Evolutionary conservation across 2,888 invertebrate species (phyloP), one percentile per base, ranked within the genome.

Genomic region (Pediacus dermestoides): DNA sequence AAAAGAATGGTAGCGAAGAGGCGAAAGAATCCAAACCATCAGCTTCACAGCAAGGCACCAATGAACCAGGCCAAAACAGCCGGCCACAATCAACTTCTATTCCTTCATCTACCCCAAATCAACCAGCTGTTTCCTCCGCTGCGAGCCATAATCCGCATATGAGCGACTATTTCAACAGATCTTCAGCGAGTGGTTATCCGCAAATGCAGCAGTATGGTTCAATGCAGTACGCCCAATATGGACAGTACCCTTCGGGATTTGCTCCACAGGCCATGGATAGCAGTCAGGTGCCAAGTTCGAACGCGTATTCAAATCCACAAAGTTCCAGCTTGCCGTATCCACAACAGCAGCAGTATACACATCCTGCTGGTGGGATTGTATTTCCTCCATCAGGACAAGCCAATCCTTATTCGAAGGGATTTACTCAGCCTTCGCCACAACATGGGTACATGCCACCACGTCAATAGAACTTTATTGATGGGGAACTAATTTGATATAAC

Each of bases 381-480:
- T 58, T 55, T 47, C 50, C 53, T 16, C 44, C 56, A n/a, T 47
- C 55, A 38, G 50, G 50, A 28, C 43, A 46, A 7, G 63, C 62
- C 23, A 68, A 68, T 43, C 67, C 67, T 4, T 68, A 68, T 43
- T 61, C 66, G 1, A 68, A 68, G 48, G 58, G 58, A 23, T 68
- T 61, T 39, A 58, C 57, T 14, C 64, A 64, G 45, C 61, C 61
- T 3, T 55, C 59, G 11, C 56, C 59, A 8, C 58, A 57, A 35
- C 67, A 66, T 37, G 58, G 53, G 6, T 66, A 61, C 47, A 57
- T 66, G 52, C 67, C 64, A 11, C 65, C 66, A 18, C 66, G 65
- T 44, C 60, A 61, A 41, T 61, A 53, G 42, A 32, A 3, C 3
- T 4, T 28, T 28, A n/a, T n/a, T n/a, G n/a, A n/a, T n/a, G n/a